Evolutionary conservation across 2,888 invertebrate genomes (phyloP), one percentile per base, ranked within the genome.

Genomic region (Kryphioiulus occultus): DNA sequence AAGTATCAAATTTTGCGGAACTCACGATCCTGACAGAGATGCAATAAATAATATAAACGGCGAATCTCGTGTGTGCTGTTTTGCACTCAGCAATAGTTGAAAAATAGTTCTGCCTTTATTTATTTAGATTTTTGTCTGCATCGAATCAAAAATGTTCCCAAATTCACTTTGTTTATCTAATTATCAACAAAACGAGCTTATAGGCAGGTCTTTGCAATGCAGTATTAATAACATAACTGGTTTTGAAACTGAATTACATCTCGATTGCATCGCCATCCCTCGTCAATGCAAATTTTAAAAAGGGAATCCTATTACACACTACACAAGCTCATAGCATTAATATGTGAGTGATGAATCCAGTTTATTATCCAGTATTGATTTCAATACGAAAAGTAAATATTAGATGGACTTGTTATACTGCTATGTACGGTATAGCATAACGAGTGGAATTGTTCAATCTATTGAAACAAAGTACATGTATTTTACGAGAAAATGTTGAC

Each of bases 1-100:
- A 78, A 78, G 78, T 78, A 78, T 78, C 78, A 78, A 78, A 78
- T 78, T 78, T 78, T 78, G 9, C 78, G 4, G 17, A 78, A 78
- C 78, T 78, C 30, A 78, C 15, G 78, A 12, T 78, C 30, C 30
- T 78, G 78, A 78, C 78, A 78, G 78, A 78, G 78, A 78, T 78
- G 30, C 30, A 15, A 78, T 78, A 78, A 78, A 78, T 78, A 78
- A 78, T 78, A 78, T 12, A 78, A 78, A 78, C 78, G 30, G 30
- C 78, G 30, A 78, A 78, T 78, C 78, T 78, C 78, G 78, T 12
- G 78, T 30, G 78, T 78, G 78, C 78, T 30, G 30, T 78, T 78
- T 78, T 78, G 30, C 78, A 78, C 78, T 78, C 78, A 78, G 26
- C 78, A 78, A 78, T 78, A 30, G 10, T 15, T 78, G 78, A 78